phyloP scores from a whole-genome alignment of 2,888 invertebrate species.

The Carabus problematicus region DNA sequence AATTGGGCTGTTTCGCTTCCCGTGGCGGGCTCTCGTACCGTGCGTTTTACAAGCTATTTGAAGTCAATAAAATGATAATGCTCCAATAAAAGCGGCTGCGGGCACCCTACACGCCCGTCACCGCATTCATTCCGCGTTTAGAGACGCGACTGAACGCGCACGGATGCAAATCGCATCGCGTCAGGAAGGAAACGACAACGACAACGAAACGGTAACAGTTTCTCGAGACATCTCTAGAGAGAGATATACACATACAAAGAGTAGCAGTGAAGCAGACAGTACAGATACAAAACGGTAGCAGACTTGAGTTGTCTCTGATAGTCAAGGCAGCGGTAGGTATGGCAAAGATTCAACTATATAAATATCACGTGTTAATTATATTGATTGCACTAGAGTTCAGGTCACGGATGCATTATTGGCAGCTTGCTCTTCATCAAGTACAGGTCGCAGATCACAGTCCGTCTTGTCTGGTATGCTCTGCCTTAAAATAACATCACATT shows the following conservation, averaged over 20 bases:
- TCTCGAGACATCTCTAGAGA: neutral
- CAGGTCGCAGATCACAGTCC: constrained; percentile 14
- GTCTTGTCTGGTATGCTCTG: constrained; percentile 55
- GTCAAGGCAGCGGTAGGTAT: neutral
- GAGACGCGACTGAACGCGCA: constrained; percentile 45
- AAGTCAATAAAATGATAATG: constrained; percentile 64
- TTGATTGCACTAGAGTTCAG: constrained; percentile 53
- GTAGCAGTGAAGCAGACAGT: neutral
- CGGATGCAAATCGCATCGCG: constrained; percentile 60
- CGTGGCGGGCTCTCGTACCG: constrained; percentile 55
- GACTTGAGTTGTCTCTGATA: constrained; percentile 27
- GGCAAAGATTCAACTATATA: constrained; percentile 53
- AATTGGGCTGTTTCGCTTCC: constrained; percentile 61
- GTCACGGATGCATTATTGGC: constrained; percentile 23
- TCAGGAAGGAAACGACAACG: constrained; percentile 54
- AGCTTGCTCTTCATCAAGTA: neutral
- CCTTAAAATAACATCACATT: constrained; percentile 36
- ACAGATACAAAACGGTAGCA: constrained; percentile 40
- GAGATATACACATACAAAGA: neutral
- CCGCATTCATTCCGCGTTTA: constrained; percentile 10
- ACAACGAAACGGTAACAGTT: neutral
- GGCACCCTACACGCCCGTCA: constrained; percentile 17
- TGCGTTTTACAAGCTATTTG: constrained; percentile 65
- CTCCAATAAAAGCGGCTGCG: constrained; percentile 58
- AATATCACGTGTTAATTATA: constrained; percentile 60